Evolutionary conservation across 53 echinoderm and acorn worm genomes (phyloP).

Genomic region (Holothuria leucospilota): DNA sequence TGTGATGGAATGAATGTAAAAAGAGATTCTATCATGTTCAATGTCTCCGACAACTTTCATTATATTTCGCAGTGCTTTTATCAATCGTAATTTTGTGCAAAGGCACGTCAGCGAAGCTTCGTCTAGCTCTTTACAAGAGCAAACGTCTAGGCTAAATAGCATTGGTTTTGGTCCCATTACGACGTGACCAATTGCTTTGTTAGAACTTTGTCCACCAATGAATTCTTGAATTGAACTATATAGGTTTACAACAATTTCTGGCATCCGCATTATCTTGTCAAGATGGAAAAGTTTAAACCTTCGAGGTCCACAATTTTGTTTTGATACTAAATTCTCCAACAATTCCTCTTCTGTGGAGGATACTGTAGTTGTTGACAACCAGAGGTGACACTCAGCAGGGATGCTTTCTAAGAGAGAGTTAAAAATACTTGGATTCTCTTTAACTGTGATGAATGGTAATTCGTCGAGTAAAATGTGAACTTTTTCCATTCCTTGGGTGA

Average conservation of each 20-base stretch:
- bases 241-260: neutral
- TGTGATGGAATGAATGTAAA: slow-evolving; percentile 5
- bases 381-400: neutral
- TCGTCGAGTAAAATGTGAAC: neutral
- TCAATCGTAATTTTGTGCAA: neutral
- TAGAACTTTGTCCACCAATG: neutral
- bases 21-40: neutral
- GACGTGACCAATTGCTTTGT: neutral
- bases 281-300: neutral
- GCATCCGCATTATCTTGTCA: neutral
- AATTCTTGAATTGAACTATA: slow-evolving; percentile 8
- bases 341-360: neutral
- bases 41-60: neutral
- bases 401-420: neutral
- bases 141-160: neutral
- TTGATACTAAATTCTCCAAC: neutral
- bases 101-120: neutral
- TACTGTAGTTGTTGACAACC: neutral
- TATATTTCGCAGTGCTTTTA: neutral
- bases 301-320: neutral
- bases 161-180: neutral
- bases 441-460: neutral
- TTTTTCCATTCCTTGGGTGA: neutral
- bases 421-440: neutral
- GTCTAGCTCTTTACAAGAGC: neutral